Conservation (phyloP, 2,888 invertebrate species). For the Coecobrya sp. region DNA sequence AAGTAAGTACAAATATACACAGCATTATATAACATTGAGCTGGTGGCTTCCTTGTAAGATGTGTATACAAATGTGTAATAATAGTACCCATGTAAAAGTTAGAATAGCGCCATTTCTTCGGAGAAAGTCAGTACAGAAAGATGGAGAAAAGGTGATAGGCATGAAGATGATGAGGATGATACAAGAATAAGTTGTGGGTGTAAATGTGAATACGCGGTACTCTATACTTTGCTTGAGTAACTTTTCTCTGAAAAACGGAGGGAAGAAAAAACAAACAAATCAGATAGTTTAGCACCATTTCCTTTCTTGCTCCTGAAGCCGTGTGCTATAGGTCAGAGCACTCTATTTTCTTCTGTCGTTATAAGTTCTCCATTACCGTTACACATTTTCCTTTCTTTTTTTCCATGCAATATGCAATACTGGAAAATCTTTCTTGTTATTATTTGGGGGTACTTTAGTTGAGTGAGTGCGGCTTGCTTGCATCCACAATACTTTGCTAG, state of each 20-base stretch:
- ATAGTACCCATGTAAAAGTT: not conserved
- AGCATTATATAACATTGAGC: not conserved
- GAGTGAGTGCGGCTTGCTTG: constrained; percentile 34
- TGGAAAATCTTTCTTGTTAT: not conserved
- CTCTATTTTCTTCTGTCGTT: not conserved
- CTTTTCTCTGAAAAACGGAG: not conserved
- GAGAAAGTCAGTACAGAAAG: not conserved
- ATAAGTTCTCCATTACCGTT: not conserved
- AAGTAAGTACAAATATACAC: constrained; percentile 13
- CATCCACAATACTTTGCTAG: not conserved
- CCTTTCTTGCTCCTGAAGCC: not conserved
- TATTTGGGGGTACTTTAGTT: constrained; percentile 64
- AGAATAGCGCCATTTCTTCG: not conserved
- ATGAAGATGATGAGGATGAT: constrained; percentile 12
- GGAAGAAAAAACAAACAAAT: constrained; percentile 63
- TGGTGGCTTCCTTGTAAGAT: not conserved
- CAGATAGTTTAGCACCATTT: constrained; percentile 72
- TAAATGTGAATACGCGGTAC: constrained; percentile 52
- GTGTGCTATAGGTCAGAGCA: constrained; percentile 29
- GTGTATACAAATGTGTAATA: not conserved
- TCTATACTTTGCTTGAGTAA: not conserved
- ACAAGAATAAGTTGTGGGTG: constrained; percentile 64
- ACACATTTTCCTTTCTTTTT: constrained; percentile 1
- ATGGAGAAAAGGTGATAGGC: not conserved
- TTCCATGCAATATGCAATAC: constrained; percentile 4